Percentiles rank a stretch among this genome's conserved stretches.
Conservation (phyloP, 2,888 invertebrate species). For the Melanchra persicariae region DNA sequence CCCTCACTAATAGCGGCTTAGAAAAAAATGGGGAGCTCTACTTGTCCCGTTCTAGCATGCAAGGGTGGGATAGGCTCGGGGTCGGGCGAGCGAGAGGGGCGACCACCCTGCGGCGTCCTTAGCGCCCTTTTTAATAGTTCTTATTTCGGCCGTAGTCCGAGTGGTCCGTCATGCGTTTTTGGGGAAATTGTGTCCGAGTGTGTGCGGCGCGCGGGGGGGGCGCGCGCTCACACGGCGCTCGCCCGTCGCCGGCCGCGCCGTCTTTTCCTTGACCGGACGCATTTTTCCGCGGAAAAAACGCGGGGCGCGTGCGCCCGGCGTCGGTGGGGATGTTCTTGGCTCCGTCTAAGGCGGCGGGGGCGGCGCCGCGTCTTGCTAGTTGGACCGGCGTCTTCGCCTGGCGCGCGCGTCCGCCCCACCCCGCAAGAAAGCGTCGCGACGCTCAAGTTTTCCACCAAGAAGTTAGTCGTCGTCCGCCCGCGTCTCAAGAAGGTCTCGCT, state of each 20-base stretch:
- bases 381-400: slow-evolving; percentile 89
- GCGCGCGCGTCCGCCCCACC: slow-evolving; percentile 90
- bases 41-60: slow-evolving; percentile 85
- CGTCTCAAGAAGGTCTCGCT: slow-evolving; percentile 90
- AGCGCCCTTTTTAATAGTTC: slow-evolving; percentile 89
- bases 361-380: slow-evolving; percentile 90
- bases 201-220: slow-evolving; percentile 69
- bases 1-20: slow-evolving; percentile 89
- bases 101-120: slow-evolving; percentile 81
- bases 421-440: slow-evolving; percentile 90
- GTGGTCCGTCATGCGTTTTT: slow-evolving; percentile 81
- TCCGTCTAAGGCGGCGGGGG: slow-evolving; percentile 90
- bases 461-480: slow-evolving; percentile 91
- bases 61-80: slow-evolving; percentile 83
- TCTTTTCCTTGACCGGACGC: slow-evolving; percentile 90
- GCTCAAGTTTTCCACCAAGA: slow-evolving; percentile 91
- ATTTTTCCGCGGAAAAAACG: slow-evolving; percentile 91
- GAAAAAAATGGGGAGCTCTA: slow-evolving; percentile 87
- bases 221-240: slow-evolving; percentile 71
- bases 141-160: slow-evolving; percentile 87
- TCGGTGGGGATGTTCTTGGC: slow-evolving; percentile 90
- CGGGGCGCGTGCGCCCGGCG: slow-evolving; percentile 89
- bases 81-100: slow-evolving; percentile 88
- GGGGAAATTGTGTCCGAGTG: slow-evolving; percentile 72
- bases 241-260: slow-evolving; percentile 80